These are phyloP conservation scores for Neodiprion pinetum DNA, from an alignment of 1,140 invertebrate genomes.

Conservation along the genomic window DNA sequence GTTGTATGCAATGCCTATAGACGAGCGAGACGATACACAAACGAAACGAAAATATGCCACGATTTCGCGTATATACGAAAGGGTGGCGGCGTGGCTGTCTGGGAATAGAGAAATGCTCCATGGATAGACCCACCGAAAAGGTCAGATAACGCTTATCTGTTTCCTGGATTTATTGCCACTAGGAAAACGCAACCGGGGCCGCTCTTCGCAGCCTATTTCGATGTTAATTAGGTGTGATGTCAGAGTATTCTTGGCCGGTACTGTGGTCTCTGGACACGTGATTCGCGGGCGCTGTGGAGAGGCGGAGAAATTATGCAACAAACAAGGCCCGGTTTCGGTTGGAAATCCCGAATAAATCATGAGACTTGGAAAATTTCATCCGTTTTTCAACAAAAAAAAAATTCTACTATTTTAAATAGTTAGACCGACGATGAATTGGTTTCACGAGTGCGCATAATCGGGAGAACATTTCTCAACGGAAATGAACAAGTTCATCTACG, in stretches of 20 bases:
- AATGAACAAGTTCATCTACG: no score
- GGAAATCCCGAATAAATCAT: no score
- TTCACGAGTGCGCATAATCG: no score
- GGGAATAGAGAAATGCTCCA: conserved; percentile 5
- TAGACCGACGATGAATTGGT: no score
- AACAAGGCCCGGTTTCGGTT: no score
- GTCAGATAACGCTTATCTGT: conserved; percentile 2
- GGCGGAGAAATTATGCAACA: no score
- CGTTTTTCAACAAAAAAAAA: no score
- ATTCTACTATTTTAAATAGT: no score
- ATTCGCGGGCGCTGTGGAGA: background rate
- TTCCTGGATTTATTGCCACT: background rate
- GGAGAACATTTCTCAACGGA: no score
- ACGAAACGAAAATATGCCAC: background rate
- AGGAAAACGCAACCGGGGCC: conserved; percentile 1
- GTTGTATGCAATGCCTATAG: background rate
- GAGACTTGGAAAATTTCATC: no score
- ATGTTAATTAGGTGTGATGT: conserved; percentile 1
- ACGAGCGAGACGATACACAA: background rate
- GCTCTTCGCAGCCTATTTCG: conserved; percentile 6
- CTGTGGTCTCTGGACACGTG: background rate
- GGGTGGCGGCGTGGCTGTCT: background rate
- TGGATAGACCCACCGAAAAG: conserved; percentile 2
- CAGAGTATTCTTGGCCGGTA: background rate
- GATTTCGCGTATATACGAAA: background rate